Evolutionary conservation across 2,797 vertebrate species (phyloP), one percentile per base, ranked within the genome.

Genomic region (Podargus strigoides): DNA sequence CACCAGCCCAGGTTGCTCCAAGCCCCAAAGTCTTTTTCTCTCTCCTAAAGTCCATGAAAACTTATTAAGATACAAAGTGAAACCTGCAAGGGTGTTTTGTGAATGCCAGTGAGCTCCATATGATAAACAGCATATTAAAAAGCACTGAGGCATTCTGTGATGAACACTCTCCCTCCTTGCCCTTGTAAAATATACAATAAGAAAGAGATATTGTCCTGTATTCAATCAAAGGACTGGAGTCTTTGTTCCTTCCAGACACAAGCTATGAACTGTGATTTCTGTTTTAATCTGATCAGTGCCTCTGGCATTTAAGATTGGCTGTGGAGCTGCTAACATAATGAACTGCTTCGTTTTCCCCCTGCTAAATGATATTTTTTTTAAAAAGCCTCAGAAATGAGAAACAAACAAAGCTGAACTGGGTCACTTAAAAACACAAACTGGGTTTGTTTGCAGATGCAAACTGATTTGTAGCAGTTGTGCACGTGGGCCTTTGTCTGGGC

Each of bases 211-310:
- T 1, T 14, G 2, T n/a, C 52, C 86, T 59, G 15, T 42, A 52
- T 86, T 92, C 94, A 78, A 85, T 96, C 93, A 96, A 92, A 92
- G 74, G 39, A 76, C 36, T 10, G 7, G 44, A 94, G 66, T 16
- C 74, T 95, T 88, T 87, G 78, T 93, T 90, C 68, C 78, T 93
- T 92, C 78, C 69, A 95, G 81, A 72, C 76, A 79, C 46, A 30
- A 85, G 66, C 74, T 73, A 7, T 22, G 12, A 96, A 88, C 77
- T 80, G 91, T 60, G 68, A 77, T 95, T 94, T 95, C 77, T 91
- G 52, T 77, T 94, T 95, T 93, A 93, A 96, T 95, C 81, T 95
- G 77, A 68, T 91, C 85, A 87, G 30, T 3, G 74, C 95, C 93
- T 93, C 87, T 88, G 85, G 94, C 85, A 50, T 80, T 92, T 89